Evolutionary conservation across 2,113 vertebrate species (phyloP).

Genomic region (Ardeotis arabs): DNA sequence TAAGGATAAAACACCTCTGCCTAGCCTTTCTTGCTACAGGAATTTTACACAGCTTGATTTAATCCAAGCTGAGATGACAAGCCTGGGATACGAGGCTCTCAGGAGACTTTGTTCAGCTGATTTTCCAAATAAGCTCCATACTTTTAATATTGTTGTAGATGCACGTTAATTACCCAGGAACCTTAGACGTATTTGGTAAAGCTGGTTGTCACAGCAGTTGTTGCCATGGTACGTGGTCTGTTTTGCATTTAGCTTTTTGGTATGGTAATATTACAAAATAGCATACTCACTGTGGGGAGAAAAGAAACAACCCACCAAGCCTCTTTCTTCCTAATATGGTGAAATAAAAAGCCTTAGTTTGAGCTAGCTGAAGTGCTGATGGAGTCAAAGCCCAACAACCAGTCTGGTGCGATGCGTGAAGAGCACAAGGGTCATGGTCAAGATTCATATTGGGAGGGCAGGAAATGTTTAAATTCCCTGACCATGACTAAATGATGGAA

Average conservation of each 20-base stretch:
- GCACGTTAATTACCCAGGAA: neutral
- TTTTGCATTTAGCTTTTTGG: conserved; percentile 58
- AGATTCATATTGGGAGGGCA: conserved; percentile 20
- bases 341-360: conserved; percentile 6
- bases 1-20: neutral
- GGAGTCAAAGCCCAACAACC: neutral
- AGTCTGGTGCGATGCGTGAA: neutral
- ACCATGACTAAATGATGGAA: conserved; percentile 12
- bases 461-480: conserved; percentile 61
- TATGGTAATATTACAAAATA: conserved; percentile 45
- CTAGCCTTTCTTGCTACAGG: neutral
- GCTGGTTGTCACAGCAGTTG: conserved; percentile 22
- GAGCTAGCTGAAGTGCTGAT: conserved; percentile 16
- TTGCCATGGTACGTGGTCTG: neutral
- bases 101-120: neutral
- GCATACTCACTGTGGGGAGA: neutral
- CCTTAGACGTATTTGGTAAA: neutral
- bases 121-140: neutral
- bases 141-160: conserved; percentile 1
- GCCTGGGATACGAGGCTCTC: neutral
- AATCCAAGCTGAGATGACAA: neutral
- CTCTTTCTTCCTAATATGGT: conserved; percentile 73
- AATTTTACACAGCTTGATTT: conserved; percentile 11
- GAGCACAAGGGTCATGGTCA: neutral
- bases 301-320: neutral